A percentile compares a stretch with the other conserved stretches of the same genome.
phyloP scores from a whole-genome alignment of 2,797 vertebrate genomes.

The Sardinella longiceps region DNA sequence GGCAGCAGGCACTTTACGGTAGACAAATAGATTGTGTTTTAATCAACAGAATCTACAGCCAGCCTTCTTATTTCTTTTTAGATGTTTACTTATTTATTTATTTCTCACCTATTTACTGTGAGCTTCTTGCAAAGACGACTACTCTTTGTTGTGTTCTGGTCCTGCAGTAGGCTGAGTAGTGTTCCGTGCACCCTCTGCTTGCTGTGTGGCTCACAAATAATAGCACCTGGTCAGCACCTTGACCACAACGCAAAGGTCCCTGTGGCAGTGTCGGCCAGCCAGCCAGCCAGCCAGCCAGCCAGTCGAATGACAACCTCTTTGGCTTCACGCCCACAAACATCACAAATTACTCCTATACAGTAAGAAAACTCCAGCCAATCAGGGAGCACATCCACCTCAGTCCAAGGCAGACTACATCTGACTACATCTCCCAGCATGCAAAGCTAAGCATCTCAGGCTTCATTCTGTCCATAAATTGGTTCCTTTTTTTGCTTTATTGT shows the following conservation, averaged over 20 bases:
- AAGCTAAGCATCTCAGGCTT: too few species aligned
- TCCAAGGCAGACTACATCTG: not conserved
- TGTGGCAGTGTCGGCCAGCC: not conserved
- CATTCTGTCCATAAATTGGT: too few species aligned
- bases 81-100: not conserved
- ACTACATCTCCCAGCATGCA: too few species aligned
- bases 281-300: too few species aligned
- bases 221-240: not conserved
- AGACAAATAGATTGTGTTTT: not conserved
- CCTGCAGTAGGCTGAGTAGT: not conserved
- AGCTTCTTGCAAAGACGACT: not conserved
- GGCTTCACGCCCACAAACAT: not conserved
- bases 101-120: not conserved
- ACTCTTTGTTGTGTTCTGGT: not conserved
- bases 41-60: not conserved
- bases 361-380: not conserved
- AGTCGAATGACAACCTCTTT: not conserved
- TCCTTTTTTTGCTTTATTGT: too few species aligned
- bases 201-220: not conserved
- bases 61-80: not conserved
- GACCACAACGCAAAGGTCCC: not conserved
- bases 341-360: not conserved
- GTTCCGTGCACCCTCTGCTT: not conserved
- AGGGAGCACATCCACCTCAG: not conserved
- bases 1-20: not conserved